phyloP scores from a whole-genome alignment of 2,113 vertebrate species.

The Rissa tridactyla region DNA sequence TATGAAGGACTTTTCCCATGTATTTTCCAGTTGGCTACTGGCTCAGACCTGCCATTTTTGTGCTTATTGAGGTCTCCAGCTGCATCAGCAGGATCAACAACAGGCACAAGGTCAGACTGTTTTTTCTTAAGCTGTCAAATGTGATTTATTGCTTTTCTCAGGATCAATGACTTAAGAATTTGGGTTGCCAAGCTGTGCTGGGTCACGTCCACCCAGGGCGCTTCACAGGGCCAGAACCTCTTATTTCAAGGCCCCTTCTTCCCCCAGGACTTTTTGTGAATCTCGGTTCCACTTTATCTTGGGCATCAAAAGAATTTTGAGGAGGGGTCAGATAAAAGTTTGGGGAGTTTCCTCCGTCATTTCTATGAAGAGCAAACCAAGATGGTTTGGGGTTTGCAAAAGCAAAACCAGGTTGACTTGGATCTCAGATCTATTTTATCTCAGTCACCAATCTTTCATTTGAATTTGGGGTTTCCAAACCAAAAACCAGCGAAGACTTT shows the following conservation, averaged over 20 bases:
- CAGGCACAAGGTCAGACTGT: background rate
- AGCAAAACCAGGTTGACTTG: background rate
- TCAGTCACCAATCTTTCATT: conserved; percentile 48
- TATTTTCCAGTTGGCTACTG: background rate
- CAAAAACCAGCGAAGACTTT: conserved; percentile 45
- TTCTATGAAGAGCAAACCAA: conserved; percentile 29
- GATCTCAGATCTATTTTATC: conserved; percentile 55
- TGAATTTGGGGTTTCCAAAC: conserved; percentile 59
- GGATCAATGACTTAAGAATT: conserved; percentile 35
- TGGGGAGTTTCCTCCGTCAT: conserved; percentile 32
- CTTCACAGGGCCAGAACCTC: background rate
- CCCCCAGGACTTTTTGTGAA: background rate
- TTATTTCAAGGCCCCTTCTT: background rate
- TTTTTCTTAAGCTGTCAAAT: conserved; percentile 23
- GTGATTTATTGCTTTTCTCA: conserved; percentile 39
- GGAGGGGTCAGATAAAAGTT: conserved; percentile 54
- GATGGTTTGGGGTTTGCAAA: conserved; percentile 26
- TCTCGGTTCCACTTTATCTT: background rate
- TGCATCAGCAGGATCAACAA: conserved; percentile 7
- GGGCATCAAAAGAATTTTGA: conserved; percentile 30
- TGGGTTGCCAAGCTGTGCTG: conserved; percentile 7
- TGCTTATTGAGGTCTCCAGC: background rate
- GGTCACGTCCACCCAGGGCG: background rate
- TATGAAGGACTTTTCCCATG: background rate
- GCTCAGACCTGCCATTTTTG: conserved; percentile 26